phyloP scores from a whole-genome alignment of 2,113 vertebrate genomes.

The Pyxicephalus adspersus region DNA sequence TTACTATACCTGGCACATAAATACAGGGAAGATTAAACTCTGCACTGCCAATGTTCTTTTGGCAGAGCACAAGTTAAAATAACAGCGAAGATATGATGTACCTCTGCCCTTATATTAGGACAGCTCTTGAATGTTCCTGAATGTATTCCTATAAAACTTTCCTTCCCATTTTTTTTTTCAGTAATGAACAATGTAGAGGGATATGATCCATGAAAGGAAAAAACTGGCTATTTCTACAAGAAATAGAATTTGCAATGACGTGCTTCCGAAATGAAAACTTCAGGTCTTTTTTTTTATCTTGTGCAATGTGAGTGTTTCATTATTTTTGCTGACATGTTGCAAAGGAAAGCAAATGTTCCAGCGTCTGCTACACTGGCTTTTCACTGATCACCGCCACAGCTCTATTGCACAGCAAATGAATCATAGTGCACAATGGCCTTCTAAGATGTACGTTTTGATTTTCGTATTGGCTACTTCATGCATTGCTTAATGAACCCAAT shows the following conservation, averaged over 20 bases:
- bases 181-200: background rate
- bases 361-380: slow-evolving; percentile 26
- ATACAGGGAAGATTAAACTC: background rate
- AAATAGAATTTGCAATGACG: slow-evolving; percentile 25
- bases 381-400: background rate
- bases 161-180: too few species aligned
- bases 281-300: slow-evolving; percentile 18
- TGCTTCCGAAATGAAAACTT: slow-evolving; percentile 13
- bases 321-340: slow-evolving; percentile 31
- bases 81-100: slow-evolving; percentile 15
- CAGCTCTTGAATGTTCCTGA: too few species aligned
- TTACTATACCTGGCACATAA: slow-evolving; percentile 30
- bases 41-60: slow-evolving; percentile 13
- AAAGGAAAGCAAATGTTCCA: slow-evolving; percentile 19
- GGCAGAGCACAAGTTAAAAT: slow-evolving; percentile 38
- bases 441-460: slow-evolving; percentile 13
- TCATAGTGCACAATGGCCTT: slow-evolving; percentile 13
- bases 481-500: slow-evolving; percentile 43
- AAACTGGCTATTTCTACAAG: slow-evolving; percentile 5
- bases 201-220: slow-evolving; percentile 5
- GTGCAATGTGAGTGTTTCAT: slow-evolving; percentile 20
- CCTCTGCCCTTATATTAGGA: background rate
- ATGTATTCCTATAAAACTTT: too few species aligned
- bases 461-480: slow-evolving; percentile 26
- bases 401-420: slow-evolving; percentile 30